Evolutionary conservation across 2,113 vertebrate species (phyloP), one percentile per base, ranked within the genome.

Genomic region (Siniperca knerii): DNA sequence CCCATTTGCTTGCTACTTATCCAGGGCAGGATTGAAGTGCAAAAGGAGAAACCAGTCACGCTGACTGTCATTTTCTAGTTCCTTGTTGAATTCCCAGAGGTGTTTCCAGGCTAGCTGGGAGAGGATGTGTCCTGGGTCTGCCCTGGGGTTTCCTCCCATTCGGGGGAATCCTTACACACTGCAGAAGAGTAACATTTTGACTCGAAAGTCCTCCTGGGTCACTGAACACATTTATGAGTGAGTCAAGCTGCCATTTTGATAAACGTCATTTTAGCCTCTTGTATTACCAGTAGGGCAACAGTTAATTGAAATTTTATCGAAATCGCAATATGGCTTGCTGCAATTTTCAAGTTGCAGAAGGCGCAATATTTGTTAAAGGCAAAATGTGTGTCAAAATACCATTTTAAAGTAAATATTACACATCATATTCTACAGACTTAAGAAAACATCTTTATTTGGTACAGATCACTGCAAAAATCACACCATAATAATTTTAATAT

Each of bases 161-260:
- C 16, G 4, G 64, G 86, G 74, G 52, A 29, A 60, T 79, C 82
- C 67, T 80, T 37, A 71, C 62, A 65, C 33, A 4, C 62, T 33
- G 71, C 46, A 58, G 64, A 83, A 15, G 25, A 79, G 75, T 52
- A 84, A 48, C 44, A 8, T 55, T 77, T 78, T 25, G 9, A 79
- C 57, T 82, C 15, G 23, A 65, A 79, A 29, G 42, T 83, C 77
- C 57, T 48, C 58, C 69, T 6, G 79, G 79, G 62, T 85, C 79
- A 76, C 1, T 23, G 23, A 80, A 72, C 60, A 54, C 42, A 70
- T 9, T 87, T 79, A 68, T 54, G 52, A 72, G 33, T 18, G 50
- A 84, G 52, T 80, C 55, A 82, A 73, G 37, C 74, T 50, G 69
- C 23, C 42, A 29, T 20, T 42, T 12, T 55, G 48, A 71, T 52